Percentiles rank a stretch among this genome's conserved stretches.
Evolutionary conservation across 2,113 vertebrate genomes (phyloP).

Genomic region (Gambusia holbrooki): DNA sequence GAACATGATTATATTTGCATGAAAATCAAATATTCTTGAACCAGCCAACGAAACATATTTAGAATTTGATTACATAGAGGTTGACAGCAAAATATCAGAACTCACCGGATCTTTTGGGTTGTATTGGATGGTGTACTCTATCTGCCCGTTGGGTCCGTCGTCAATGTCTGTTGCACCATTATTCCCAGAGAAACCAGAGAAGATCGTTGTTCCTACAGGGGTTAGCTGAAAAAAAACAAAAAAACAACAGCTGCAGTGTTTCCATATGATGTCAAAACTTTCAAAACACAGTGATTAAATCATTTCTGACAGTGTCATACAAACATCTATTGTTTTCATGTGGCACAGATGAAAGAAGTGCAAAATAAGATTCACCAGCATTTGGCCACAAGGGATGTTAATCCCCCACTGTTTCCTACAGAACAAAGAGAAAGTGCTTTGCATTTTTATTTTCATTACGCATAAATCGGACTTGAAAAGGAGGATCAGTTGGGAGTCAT

Average conservation of each 20-base stretch:
- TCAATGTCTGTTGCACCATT: conserved; percentile 95
- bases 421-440: conserved; percentile 34
- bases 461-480: conserved; percentile 23
- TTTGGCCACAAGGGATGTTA: conserved; percentile 4
- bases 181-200: conserved; percentile 92
- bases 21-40: not conserved
- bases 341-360: conserved; percentile 10
- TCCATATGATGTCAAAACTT: conserved; percentile 16
- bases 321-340: conserved; percentile 1
- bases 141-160: conserved; percentile 96
- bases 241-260: not conserved
- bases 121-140: conserved; percentile 94
- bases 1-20: not conserved
- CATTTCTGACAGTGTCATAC: not conserved
- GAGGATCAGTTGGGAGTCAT: conserved; percentile 14
- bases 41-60: not conserved
- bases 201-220: conserved; percentile 95
- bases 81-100: conserved; percentile 7
- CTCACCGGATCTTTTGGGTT: conserved; percentile 92
- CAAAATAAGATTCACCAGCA: conserved; percentile 18
- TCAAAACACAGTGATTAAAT: not conserved
- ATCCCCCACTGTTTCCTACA: conserved; percentile 18
- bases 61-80: not conserved
- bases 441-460: conserved; percentile 36
- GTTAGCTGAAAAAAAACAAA: conserved; percentile 83